A percentile compares a stretch with the other conserved stretches of the same genome.
These are phyloP conservation scores for Ammospiza maritima DNA, from an alignment of 2,797 vertebrate species.

Conservation along the genomic window DNA sequence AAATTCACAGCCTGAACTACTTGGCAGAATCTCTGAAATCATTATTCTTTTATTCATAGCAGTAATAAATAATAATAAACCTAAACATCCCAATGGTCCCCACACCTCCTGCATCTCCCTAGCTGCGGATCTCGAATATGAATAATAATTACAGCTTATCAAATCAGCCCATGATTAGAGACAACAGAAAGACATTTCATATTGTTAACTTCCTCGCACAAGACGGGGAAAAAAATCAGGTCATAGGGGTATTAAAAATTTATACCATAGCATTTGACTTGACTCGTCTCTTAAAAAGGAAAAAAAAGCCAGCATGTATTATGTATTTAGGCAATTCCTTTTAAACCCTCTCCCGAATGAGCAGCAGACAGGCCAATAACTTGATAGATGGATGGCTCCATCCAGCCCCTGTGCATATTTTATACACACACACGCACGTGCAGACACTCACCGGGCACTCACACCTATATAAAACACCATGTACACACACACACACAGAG, in stretches of 20 bases:
- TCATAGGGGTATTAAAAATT: conserved; percentile 27
- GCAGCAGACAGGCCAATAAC: conserved; percentile 15
- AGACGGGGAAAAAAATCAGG: conserved; percentile 29
- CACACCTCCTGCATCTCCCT: background rate
- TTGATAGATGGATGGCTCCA: background rate
- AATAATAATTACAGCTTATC: conserved; percentile 38
- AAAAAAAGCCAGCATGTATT: conserved; percentile 40
- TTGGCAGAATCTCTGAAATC: conserved; percentile 43
- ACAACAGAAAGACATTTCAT: conserved; percentile 29
- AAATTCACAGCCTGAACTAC: conserved; percentile 14
- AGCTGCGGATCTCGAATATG: background rate
- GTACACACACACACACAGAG: background rate
- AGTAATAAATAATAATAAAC: conserved; percentile 36
- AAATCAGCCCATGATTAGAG: conserved; percentile 18
- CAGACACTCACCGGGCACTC: background rate
- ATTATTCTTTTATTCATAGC: conserved; percentile 58
- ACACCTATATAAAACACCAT: background rate
- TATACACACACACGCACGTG: background rate
- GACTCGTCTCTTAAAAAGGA: conserved; percentile 64
- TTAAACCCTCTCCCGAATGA: background rate
- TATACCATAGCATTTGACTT: conserved; percentile 41
- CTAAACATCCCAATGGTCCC: background rate
- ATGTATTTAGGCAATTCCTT: conserved; percentile 44
- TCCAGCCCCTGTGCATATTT: background rate
- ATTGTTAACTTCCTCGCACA: conserved; percentile 14